These are phyloP conservation scores for Chloromyia formosa DNA, from an alignment of 2,888 invertebrate genomes.

Conservation along the genomic window DNA sequence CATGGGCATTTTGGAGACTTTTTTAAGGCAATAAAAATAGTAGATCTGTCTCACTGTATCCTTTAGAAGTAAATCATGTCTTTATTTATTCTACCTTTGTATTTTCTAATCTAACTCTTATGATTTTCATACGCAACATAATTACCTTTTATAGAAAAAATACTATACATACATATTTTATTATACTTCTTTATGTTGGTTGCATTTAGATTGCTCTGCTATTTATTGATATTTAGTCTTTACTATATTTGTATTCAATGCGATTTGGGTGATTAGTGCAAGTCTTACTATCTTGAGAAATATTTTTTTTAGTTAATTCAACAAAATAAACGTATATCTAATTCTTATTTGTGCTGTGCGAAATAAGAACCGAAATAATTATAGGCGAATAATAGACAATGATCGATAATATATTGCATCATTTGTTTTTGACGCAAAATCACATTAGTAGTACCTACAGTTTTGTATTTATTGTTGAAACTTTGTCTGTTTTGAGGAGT, in stretches of 20 bases:
- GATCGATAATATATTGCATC: too few species aligned
- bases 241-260: constrained; percentile 11
- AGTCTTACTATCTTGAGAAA: constrained; percentile 2
- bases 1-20: constrained; percentile 34
- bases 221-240: constrained; percentile 24
- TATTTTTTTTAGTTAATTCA: too few species aligned
- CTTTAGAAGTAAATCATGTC: constrained; percentile 23
- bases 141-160: constrained; percentile 32
- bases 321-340: too few species aligned
- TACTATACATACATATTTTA: neutral
- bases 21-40: constrained; percentile 11
- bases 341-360: too few species aligned
- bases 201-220: constrained; percentile 38
- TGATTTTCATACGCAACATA: constrained; percentile 32
- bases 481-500: too few species aligned
- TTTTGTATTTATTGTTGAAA: too few species aligned
- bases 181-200: constrained; percentile 20
- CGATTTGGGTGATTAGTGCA: constrained; percentile 32
- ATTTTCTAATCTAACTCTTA: constrained; percentile 3
- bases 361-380: too few species aligned
- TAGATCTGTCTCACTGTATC: constrained; percentile 48
- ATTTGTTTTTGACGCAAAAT: too few species aligned
- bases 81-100: neutral
- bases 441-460: too few species aligned
- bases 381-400: too few species aligned